Base-by-base conservation (phyloP, 2,888 invertebrate genomes). In the Hypena proboscidalis region DNA sequence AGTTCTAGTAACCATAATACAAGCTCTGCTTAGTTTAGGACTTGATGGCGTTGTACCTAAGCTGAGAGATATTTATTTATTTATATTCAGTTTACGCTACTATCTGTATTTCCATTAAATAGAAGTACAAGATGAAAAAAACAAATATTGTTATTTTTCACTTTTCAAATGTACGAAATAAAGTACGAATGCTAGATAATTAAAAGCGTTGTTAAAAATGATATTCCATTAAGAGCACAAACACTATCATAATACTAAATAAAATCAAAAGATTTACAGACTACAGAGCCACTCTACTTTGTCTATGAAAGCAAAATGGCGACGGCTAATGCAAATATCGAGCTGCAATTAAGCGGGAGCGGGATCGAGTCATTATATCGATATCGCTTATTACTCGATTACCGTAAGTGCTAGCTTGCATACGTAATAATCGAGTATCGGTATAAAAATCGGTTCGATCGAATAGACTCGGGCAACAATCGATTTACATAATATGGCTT, bases 381-480 rank as follows among this genome's bases (percentile, higher is more conserved):
- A 63, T 60, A 58, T 58, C 51, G 61, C 67, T 66, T 66, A 67
- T 68, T 67, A 67, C 54, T 58, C 56, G 65, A 66, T 57, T 66
- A 61, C 54, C 61, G 47, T 64, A 67, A 67, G 55, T 66, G 55
- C 58, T 41, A 30, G 39, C 55, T 52, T 50, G 61, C 56, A 53
- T 60, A 61, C 56, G 49, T 67, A 67, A 67, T 65, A 58, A 50
- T 45, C 25, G 52, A 42, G 55, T 55, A 63, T 58, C 51, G 46
- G 40, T 45, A 38, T 49, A 52, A 48, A 40, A 46, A 37, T 39
- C 39, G 39, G 13, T 56, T 47, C 49, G 35, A 54, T 40, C 38
- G 46, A 52, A 44, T 55, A 37, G 40, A 46, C 25, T 32, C 37
- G 22, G 33, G 10, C 49, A 53, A 54, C 50, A 47, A 65, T 55